Evolutionary conservation across 2,797 vertebrate species (phyloP), one percentile per base, ranked within the genome.

Genomic region (Hyperoplus immaculatus): DNA sequence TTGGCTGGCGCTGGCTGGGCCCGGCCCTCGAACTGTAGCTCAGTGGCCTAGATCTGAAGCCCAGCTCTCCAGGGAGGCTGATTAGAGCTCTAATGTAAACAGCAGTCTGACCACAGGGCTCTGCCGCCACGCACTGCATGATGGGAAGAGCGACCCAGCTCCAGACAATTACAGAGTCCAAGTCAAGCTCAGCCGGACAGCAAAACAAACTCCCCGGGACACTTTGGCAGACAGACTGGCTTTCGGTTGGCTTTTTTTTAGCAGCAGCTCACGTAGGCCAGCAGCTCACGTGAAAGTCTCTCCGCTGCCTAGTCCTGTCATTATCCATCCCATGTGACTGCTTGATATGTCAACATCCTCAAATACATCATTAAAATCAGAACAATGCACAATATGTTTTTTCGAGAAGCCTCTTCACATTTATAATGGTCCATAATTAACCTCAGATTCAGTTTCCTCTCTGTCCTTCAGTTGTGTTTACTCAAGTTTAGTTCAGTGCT

Each of bases 81-180:
- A 95, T 95, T 95, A 95, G 92, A 94, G 90, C 87, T 91, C 82
- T 93, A 94, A 94, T 94, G 92, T 94, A 95, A 95, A 95, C 94
- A 95, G 81, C 82, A 85, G 89, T 89, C 89, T 92, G 90, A 93
- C 94, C 92, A 85, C 89, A 92, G 80, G 90, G 87, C 91, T 94
- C 88, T 29, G 29, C 3, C 78, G 59, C 83, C 82, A 82, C 74
- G 91, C 88, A 90, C 69, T 93, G 93, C 93, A 94, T 93, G 86
- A 89, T 93, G 94, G 94, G 29, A 29, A 29, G 92, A 94, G 60
- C 91, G 87, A 88, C 85, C 89, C 87, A 91, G 88, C 92, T 90
- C 81, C 76, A 89, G 85, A 89, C 87, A 91, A 92, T 88, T 92
- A 89, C 86, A 92, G 87, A 93, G 81, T 88, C 77, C 58, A 72